Percentiles rank a stretch among this genome's conserved stretches.
Evolutionary conservation across 1,140 invertebrate genomes (phyloP).

Genomic region (Brevipalpus yothersi): DNA sequence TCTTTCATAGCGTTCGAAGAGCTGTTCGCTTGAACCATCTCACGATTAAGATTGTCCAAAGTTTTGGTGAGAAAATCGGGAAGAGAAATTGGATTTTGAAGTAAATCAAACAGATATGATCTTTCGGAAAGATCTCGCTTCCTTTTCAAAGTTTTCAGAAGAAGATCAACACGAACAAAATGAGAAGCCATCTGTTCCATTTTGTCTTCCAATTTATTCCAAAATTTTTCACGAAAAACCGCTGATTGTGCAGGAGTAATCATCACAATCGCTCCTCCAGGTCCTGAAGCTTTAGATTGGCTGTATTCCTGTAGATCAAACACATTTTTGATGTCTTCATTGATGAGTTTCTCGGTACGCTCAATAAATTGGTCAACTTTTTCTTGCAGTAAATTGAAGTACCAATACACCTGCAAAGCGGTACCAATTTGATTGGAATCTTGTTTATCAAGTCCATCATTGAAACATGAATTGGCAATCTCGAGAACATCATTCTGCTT

Average conservation of each 20-base stretch:
- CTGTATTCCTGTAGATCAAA: background rate
- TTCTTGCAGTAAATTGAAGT: slow-evolving; percentile 31
- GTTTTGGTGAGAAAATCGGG: slow-evolving; percentile 13
- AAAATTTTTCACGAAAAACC: slow-evolving; percentile 41
- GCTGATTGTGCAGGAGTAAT: slow-evolving; percentile 32
- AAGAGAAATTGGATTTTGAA: slow-evolving; percentile 10
- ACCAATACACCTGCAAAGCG: slow-evolving; percentile 43
- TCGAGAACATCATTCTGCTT: slow-evolving; percentile 37
- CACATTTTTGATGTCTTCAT: background rate
- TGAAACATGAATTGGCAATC: slow-evolving; percentile 35
- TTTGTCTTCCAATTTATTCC: slow-evolving; percentile 48
- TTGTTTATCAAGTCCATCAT: slow-evolving; percentile 35
- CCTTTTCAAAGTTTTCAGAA: slow-evolving; percentile 25
- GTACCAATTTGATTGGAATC: slow-evolving; percentile 37
- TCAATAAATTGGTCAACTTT: slow-evolving; percentile 27
- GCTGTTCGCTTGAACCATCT: slow-evolving; percentile 9
- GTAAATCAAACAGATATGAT: slow-evolving; percentile 24
- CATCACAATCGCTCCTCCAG: slow-evolving; percentile 38
- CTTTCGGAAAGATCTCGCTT: slow-evolving; percentile 28
- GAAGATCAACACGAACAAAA: slow-evolving; percentile 31
- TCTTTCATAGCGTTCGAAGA: slow-evolving; percentile 47
- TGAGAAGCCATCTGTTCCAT: slow-evolving; percentile 39
- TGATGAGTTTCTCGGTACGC: background rate
- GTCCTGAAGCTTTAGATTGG: slow-evolving; percentile 19
- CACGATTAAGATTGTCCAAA: slow-evolving; percentile 9